Percentiles rank a stretch among this genome's conserved stretches.
Conservation (phyloP, 1,140 invertebrate species). For the Meteorus sp. region DNA sequence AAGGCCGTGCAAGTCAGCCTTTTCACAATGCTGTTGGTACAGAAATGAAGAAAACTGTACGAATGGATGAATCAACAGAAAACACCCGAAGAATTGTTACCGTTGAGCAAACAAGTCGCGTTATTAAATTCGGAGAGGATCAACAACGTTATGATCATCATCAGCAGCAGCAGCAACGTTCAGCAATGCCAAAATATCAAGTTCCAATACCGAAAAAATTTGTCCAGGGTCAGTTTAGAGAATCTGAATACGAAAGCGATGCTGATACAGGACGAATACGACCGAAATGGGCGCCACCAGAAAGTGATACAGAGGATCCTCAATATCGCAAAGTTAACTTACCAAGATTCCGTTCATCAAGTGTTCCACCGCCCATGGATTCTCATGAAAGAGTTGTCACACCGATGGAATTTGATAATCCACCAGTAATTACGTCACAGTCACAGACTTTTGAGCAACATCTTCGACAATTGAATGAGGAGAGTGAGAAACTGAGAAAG, state of each 20-base stretch:
- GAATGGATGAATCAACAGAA: constrained; percentile 71
- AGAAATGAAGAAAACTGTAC: constrained; percentile 69
- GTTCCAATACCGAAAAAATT: constrained; percentile 69
- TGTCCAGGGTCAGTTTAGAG: constrained; percentile 67
- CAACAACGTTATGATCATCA: constrained; percentile 38
- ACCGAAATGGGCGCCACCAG: constrained; percentile 65
- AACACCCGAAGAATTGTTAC: constrained; percentile 66
- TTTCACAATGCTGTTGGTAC: constrained; percentile 65
- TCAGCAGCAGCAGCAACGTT: constrained; percentile 37
- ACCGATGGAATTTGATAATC: constrained; percentile 66
- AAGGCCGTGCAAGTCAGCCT: constrained; percentile 59
- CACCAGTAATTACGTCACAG: constrained; percentile 53
- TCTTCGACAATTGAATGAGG: constrained; percentile 30
- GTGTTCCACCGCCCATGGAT: constrained; percentile 52
- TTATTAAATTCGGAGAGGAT: constrained; percentile 67
- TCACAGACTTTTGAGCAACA: constrained; percentile 31
- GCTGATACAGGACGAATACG: constrained; percentile 64
- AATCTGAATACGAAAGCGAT: constrained; percentile 75
- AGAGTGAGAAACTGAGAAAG: constrained; percentile 42
- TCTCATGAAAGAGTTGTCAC: constrained; percentile 58
- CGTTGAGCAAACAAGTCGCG: constrained; percentile 68
- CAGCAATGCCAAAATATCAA: constrained; percentile 50
- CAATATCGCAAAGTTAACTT: constrained; percentile 65
- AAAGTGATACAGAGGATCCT: constrained; percentile 62
- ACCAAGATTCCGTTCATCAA: constrained; percentile 54